Percentiles rank a stretch among this genome's conserved stretches.
These are phyloP conservation scores for Drosophila suboccidentalis DNA, from an alignment of 2,888 invertebrate genomes.

Conservation along the genomic window DNA sequence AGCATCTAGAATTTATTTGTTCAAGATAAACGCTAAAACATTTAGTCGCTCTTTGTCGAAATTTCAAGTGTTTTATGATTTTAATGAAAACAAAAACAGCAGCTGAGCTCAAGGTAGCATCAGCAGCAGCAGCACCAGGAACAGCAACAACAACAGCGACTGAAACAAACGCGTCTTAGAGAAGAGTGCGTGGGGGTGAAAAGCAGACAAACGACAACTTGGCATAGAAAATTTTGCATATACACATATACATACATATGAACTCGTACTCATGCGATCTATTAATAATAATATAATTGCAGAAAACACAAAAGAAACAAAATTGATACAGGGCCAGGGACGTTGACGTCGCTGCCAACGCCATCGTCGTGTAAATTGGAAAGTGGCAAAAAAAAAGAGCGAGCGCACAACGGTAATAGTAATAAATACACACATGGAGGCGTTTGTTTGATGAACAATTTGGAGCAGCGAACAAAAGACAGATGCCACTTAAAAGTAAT, in stretches of 20 bases:
- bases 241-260: conserved; percentile 29
- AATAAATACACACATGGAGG: conserved; percentile 54
- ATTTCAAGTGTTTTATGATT: conserved; percentile 21
- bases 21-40: background rate
- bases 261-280: conserved; percentile 28
- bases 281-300: conserved; percentile 54
- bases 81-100: conserved; percentile 11
- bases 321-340: conserved; percentile 55
- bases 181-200: conserved; percentile 50
- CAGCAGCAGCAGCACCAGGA: conserved; percentile 16
- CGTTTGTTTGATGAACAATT: conserved; percentile 62
- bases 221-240: conserved; percentile 77
- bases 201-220: conserved; percentile 58
- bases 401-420: conserved; percentile 64
- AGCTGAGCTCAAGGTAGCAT: conserved; percentile 40
- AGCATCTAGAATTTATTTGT: conserved; percentile 8
- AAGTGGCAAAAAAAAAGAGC: conserved; percentile 59
- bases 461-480: conserved; percentile 48
- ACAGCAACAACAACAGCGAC: conserved; percentile 23
- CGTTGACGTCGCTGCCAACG: conserved; percentile 43
- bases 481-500: no score
- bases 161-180: conserved; percentile 44
- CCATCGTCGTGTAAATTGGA: conserved; percentile 62
- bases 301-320: conserved; percentile 40
- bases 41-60: conserved; percentile 9